Evolutionary conservation across 1,140 invertebrate genomes (phyloP).

Genomic region (Piezodorus guildinii): DNA sequence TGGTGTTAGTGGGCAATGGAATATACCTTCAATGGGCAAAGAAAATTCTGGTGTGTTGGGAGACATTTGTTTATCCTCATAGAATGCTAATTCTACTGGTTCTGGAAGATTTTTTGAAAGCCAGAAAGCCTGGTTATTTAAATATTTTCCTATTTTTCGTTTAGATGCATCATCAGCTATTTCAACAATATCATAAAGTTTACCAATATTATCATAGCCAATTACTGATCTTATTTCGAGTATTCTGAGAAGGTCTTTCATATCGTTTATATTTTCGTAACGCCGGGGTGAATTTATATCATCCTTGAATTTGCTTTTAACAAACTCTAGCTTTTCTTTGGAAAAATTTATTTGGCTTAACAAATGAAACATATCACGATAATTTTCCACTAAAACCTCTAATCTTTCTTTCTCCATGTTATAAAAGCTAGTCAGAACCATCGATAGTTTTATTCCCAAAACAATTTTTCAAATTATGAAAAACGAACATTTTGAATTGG

Average conservation of each 20-base stretch:
- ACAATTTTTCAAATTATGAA: too few relatives aligned
- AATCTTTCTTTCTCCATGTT: neutral
- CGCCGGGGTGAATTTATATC: neutral
- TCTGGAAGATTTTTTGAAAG: neutral
- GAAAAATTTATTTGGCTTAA: neutral
- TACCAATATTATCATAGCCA: neutral
- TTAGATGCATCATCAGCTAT: neutral
- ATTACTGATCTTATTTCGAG: neutral
- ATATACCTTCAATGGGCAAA: too few relatives aligned
- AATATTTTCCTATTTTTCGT: neutral
- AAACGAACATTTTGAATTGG: too few relatives aligned
- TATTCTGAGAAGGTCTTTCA: neutral
- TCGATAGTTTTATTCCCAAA: too few relatives aligned
- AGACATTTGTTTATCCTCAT: too few relatives aligned
- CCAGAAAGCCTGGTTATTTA: neutral
- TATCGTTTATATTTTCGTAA: neutral
- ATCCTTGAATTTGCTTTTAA: neutral
- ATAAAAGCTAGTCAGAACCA: too few relatives aligned
- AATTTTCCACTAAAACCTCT: neutral
- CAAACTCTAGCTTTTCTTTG: neutral
- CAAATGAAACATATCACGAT: neutral
- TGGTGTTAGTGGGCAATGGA: too few relatives aligned
- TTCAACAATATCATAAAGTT: neutral
- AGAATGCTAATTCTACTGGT: too few relatives aligned
- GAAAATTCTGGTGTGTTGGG: too few relatives aligned